Percentiles rank a stretch among this genome's conserved stretches.
These are phyloP conservation scores for Helicoverpa armigera DNA, from an alignment of 1,140 invertebrate species.

Conservation along the genomic window DNA sequence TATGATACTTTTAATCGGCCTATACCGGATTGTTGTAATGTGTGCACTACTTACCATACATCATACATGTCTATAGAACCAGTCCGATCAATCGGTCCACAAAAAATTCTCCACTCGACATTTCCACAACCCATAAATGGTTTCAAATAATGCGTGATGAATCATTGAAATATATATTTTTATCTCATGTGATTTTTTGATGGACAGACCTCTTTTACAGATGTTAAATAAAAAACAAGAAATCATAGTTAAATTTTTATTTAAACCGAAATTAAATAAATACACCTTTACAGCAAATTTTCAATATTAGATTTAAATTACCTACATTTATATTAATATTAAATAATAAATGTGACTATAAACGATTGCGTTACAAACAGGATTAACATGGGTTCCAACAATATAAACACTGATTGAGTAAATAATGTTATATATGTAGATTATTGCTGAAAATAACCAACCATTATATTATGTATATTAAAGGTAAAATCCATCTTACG, in stretches of 20 bases:
- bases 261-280: conserved; percentile 80
- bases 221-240: conserved; percentile 16
- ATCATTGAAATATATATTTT: too few species aligned
- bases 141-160: too few species aligned
- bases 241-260: conserved; percentile 69
- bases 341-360: conserved; percentile 85
- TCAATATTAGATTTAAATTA: conserved; percentile 78
- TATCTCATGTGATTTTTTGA: too few species aligned
- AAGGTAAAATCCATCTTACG: conserved; percentile 28
- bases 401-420: conserved; percentile 18
- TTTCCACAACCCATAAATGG: too few species aligned
- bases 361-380: conserved; percentile 58
- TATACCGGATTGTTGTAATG: too few species aligned
- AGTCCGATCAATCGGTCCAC: too few species aligned
- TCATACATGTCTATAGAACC: too few species aligned
- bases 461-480: conserved; percentile 5
- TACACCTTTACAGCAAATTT: conserved; percentile 83
- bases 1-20: too few species aligned
- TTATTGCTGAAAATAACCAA: conserved; percentile 30
- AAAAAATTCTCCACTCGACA: too few species aligned
- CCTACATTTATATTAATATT: conserved; percentile 67
- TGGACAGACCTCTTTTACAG: neutral
- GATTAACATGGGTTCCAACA: conserved; percentile 11
- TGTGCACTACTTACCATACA: too few species aligned
- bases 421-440: conserved; percentile 18